These are phyloP conservation scores for Theonella swinhoei DNA, from an alignment of 37 sponge, comb jelly and placozoan genomes.

Conservation along the genomic window DNA sequence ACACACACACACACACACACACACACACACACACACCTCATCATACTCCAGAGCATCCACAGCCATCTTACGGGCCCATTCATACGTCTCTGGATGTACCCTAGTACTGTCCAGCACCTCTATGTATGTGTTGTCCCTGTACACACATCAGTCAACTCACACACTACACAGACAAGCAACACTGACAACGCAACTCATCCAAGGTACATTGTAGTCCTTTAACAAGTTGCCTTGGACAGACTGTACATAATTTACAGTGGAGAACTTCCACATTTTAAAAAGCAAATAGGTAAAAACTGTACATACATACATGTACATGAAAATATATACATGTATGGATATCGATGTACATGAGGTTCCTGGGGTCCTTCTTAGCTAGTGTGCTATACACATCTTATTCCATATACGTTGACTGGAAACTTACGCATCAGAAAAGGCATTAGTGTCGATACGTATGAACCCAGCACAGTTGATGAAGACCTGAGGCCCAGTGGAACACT, in stretches of 20 bases:
- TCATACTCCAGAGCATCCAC: slow-evolving; percentile 98
- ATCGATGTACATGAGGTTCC: too few relatives aligned
- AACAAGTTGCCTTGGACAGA: too few relatives aligned
- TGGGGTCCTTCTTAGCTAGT: too few relatives aligned
- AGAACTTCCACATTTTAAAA: too few relatives aligned
- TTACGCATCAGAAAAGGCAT: slow-evolving; percentile 70
- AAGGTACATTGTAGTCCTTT: not conserved
- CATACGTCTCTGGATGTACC: slow-evolving; percentile 96
- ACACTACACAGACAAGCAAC: not conserved
- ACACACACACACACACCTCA: slow-evolving; percentile 63
- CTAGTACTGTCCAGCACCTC: slow-evolving; percentile 95
- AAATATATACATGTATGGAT: too few relatives aligned
- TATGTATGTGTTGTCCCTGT: slow-evolving; percentile 66
- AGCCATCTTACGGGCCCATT: slow-evolving; percentile 99
- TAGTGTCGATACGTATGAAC: slow-evolving; percentile 84
- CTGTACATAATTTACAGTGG: too few relatives aligned
- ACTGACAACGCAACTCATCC: not conserved
- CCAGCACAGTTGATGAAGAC: slow-evolving; percentile 96
- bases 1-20: not conserved
- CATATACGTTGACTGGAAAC: slow-evolving; percentile 21
- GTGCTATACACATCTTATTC: too few relatives aligned
- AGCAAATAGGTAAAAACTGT: too few relatives aligned
- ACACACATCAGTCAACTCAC: not conserved
- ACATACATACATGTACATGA: too few relatives aligned
- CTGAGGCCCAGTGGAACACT: slow-evolving; percentile 85